Evolutionary conservation across 2,888 invertebrate species (phyloP), one percentile per base, ranked within the genome.

Genomic region (Thereva unica): DNA sequence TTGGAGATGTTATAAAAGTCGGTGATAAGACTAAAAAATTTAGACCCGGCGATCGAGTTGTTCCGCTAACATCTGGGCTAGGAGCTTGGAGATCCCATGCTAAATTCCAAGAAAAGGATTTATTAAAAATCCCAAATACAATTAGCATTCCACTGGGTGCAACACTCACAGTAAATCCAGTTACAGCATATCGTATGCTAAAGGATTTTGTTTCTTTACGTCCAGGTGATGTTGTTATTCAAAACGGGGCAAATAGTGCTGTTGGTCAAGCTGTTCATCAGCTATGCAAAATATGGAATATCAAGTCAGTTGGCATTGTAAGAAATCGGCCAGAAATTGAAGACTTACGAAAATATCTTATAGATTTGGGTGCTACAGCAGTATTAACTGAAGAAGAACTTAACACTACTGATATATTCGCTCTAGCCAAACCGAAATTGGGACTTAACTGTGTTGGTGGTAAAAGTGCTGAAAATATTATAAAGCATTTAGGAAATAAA

Each of bases 381-480:
- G 91, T 99, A 2, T 81, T 93, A 1, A 97, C 96, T 0, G 94
- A 95, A 77, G 89, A 89, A 71, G 91, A 94, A 76, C 76, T 91
- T 50, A 83, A 87, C 56, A 84, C 80, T 7, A 87, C 87, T 0
- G 82, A 85, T 65, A 74, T 89, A 54, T 89, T 89, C 72, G 87
- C 86, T 75, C 78, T 86, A 56, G 78, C 83, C 1, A 84, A 85
- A 74, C 95, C 97, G 12, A 87, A 86, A 74, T 81, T 99, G 66
- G 98, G 91, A 0, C 82, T 99, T 5, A 99, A 99, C 80, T 96
- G 97, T 78, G 89, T 99, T 52, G 95, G 97, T 4, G 98, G 98
- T 2, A 89, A 91, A 77, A 92, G 87, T 79, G 91, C 93, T 49
- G 85, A 93, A 45, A 91, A 95, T 74, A 82, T 97, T 72, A 79